These are phyloP conservation scores for Caenorhabditis angaria DNA, from an alignment of 2,888 invertebrate genomes.

Conservation along the genomic window DNA sequence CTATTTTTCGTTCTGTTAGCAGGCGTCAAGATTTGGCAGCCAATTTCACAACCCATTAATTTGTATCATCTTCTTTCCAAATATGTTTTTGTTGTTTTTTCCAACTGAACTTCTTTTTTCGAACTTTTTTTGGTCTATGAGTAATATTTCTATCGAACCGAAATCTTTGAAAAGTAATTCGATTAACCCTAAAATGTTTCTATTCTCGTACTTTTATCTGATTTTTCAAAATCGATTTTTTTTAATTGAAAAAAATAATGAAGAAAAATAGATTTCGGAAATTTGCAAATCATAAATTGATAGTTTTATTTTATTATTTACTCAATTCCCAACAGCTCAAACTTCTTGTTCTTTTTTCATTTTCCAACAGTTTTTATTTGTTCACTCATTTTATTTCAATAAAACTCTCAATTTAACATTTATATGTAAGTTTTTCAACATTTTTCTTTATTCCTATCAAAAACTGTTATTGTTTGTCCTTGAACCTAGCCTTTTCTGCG, in stretches of 20 bases:
- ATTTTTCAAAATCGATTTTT: neutral
- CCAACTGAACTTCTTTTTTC: neutral
- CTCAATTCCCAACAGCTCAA: neutral
- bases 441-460: neutral
- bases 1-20: neutral
- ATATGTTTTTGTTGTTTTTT: neutral
- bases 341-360: constrained; percentile 1
- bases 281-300: neutral
- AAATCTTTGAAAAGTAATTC: neutral
- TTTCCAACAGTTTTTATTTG: neutral
- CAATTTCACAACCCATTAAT: constrained; percentile 4
- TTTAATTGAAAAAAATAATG: neutral
- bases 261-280: neutral
- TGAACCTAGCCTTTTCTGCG: neutral
- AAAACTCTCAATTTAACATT: no score
- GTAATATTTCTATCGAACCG: no score
- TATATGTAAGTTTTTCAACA: neutral
- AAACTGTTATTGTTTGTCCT: neutral
- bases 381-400: neutral
- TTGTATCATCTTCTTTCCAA: neutral
- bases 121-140: no score
- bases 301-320: neutral
- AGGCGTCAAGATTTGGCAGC: neutral
- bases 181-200: neutral
- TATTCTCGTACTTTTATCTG: constrained; percentile 1